Percentiles rank a stretch among this genome's conserved stretches.
Conservation (phyloP, 2,113 vertebrate genomes). For the Panurus biarmicus region DNA sequence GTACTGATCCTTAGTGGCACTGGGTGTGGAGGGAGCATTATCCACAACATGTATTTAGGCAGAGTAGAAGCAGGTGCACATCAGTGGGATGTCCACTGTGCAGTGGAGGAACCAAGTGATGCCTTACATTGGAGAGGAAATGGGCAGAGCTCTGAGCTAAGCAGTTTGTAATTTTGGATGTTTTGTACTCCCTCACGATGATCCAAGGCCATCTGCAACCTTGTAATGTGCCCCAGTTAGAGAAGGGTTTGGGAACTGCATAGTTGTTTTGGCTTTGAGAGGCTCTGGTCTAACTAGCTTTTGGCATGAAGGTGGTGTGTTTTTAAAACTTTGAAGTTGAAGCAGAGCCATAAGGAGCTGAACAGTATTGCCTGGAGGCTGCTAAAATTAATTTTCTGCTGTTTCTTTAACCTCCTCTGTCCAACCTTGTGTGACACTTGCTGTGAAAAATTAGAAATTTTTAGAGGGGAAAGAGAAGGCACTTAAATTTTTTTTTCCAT, state of each 20-base stretch:
- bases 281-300: neutral
- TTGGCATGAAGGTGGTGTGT: neutral
- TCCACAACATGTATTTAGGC: neutral
- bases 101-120: neutral
- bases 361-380: neutral
- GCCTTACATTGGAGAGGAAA: neutral
- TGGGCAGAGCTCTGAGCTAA: neutral
- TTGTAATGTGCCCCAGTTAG: fast-evolving
- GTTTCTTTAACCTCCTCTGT: neutral
- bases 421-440: neutral
- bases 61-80: neutral
- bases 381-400: neutral
- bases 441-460: neutral
- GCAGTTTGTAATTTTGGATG: neutral
- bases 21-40: neutral
- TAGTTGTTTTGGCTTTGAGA: neutral
- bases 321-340: neutral
- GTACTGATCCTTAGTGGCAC: neutral
- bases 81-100: neutral
- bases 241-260: neutral
- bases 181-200: neutral
- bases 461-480: neutral
- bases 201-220: neutral
- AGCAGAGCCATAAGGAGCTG: neutral
- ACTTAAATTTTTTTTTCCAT: neutral